Conservation (phyloP, 2,888 invertebrate species). For the Drosophila sordidula region DNA sequence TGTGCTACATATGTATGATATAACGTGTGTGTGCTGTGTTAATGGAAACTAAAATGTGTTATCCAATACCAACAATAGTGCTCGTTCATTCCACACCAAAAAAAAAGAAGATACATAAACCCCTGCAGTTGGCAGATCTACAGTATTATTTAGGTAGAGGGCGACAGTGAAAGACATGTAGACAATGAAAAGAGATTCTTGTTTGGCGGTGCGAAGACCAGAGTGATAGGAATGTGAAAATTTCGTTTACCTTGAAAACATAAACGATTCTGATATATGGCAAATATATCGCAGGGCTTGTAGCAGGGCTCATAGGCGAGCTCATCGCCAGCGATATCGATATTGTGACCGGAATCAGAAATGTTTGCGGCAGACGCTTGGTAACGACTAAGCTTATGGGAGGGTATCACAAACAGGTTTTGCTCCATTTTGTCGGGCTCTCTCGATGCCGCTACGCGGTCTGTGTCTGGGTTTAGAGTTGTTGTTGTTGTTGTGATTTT, state of each 20-base stretch:
- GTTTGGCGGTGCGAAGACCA: slow-evolving; percentile 38
- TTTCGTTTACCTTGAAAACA: slow-evolving; percentile 82
- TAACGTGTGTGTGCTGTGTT: slow-evolving; percentile 20
- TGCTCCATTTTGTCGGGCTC: slow-evolving; percentile 62
- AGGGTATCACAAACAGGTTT: slow-evolving; percentile 75
- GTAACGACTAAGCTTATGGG: slow-evolving; percentile 67
- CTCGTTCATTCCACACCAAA: slow-evolving; percentile 31
- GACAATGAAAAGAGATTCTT: slow-evolving; percentile 23
- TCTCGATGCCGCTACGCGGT: slow-evolving; percentile 41
- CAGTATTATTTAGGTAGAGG: slow-evolving; percentile 13
- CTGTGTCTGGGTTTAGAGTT: slow-evolving; percentile 37
- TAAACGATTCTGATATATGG: slow-evolving; percentile 83
- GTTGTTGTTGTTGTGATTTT: slow-evolving; percentile 31
- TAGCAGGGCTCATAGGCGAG: slow-evolving; percentile 81
- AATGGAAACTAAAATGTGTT: slow-evolving; percentile 33
- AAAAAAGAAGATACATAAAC: slow-evolving; percentile 6
- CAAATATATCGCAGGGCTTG: slow-evolving; percentile 82
- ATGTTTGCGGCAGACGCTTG: slow-evolving; percentile 55
- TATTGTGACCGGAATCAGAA: slow-evolving; percentile 60
- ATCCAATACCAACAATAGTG: slow-evolving; percentile 8
- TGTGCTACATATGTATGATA: slow-evolving; percentile 1
- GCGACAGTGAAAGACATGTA: slow-evolving; percentile 36
- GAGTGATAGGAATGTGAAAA: slow-evolving; percentile 46
- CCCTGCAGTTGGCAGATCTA: slow-evolving; percentile 10
- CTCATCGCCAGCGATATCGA: slow-evolving; percentile 45